Evolutionary conservation across 2,113 vertebrate species (phyloP).

Genomic region (Eptesicus fuscus): DNA sequence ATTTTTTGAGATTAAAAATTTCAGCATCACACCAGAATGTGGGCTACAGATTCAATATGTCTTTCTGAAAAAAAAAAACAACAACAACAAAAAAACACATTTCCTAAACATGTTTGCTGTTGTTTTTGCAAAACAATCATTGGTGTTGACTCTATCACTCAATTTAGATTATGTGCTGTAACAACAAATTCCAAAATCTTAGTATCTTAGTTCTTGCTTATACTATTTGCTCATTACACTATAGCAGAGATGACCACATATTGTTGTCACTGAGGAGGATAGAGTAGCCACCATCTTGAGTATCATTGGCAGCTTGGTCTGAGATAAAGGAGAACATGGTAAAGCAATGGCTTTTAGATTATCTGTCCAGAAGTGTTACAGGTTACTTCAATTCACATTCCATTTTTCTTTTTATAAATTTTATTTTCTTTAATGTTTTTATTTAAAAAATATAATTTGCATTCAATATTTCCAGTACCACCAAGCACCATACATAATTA

Average conservation of each 20-base stretch:
- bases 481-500: no score
- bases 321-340: background rate
- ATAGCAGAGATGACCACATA: background rate
- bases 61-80: background rate
- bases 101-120: background rate
- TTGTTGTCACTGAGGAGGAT: background rate
- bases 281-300: background rate
- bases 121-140: background rate
- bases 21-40: background rate
- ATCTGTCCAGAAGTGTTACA: background rate
- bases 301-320: background rate
- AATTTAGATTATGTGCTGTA: background rate
- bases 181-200: background rate
- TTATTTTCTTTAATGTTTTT: background rate
- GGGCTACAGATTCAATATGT: background rate
- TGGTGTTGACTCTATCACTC: background rate
- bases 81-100: no score
- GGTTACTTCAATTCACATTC: background rate
- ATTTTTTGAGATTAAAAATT: background rate
- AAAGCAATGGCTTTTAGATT: background rate
- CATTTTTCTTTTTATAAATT: background rate
- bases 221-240: background rate
- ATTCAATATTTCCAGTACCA: background rate
- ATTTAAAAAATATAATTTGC: background rate
- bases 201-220: background rate